These are phyloP conservation scores for Noctua janthina DNA, from an alignment of 2,888 invertebrate genomes.

Conservation along the genomic window DNA sequence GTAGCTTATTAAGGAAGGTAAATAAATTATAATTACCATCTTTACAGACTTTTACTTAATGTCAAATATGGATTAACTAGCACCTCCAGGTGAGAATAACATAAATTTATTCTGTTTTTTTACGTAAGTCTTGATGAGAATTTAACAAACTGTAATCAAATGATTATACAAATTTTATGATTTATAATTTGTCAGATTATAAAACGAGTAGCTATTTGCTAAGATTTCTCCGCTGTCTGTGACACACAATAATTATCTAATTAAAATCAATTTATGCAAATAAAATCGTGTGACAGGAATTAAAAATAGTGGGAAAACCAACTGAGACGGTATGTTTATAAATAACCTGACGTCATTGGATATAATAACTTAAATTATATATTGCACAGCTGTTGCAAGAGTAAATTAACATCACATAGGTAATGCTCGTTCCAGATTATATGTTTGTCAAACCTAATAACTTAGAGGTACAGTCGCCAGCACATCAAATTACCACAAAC, in stretches of 20 bases:
- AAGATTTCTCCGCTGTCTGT: constrained; percentile 22
- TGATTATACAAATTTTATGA: not conserved
- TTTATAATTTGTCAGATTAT: constrained; percentile 33
- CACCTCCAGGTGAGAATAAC: constrained; percentile 6
- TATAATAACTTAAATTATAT: constrained; percentile 23
- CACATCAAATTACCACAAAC: too few relatives aligned
- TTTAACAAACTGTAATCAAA: not conserved
- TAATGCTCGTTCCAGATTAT: not conserved
- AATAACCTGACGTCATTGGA: constrained; percentile 17
- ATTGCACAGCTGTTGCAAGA: constrained; percentile 1
- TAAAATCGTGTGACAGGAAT: constrained; percentile 48
- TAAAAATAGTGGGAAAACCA: constrained; percentile 47
- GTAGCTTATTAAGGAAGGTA: not conserved
- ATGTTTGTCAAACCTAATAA: not conserved
- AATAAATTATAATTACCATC: not conserved
- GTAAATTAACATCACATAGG: not conserved
- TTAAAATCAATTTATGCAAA: constrained; percentile 33
- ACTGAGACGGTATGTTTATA: not conserved
- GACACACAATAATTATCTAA: constrained; percentile 15
- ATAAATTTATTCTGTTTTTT: constrained; percentile 2
- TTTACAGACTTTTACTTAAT: not conserved
- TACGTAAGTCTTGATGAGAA: not conserved
- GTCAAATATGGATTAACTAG: not conserved
- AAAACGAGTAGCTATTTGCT: constrained; percentile 11
- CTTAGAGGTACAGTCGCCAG: not conserved